Evolutionary conservation across 2,113 vertebrate species (phyloP), one percentile per base, ranked within the genome.

Genomic region (Sorex fumeus): DNA sequence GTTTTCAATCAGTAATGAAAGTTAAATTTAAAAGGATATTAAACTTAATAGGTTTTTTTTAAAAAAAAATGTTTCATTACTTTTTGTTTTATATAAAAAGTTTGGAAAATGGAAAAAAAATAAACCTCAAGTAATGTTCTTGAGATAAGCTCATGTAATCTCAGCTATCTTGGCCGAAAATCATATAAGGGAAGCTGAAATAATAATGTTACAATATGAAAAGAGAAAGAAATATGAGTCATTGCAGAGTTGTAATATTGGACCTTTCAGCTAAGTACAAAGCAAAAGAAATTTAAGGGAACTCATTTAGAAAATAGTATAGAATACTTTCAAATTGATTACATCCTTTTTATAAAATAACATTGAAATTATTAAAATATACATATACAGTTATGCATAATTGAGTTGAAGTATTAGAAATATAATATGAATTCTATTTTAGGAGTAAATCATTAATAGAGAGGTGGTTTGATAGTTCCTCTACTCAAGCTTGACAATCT

Each of bases 111-210:
- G 45, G 53, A 8, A 34, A 53, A 53, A 60, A 94, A 90, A 88
- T 62, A 25, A 91, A 93, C 18, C 4, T 62, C 72, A 40, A 60
- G 69, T 90, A 81, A 92, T 0, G 0, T 92, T 93, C 71, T 82
- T 96, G 25, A 90, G 72, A 95, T 95, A 94, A 93, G 2, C 30
- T 93, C 70, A 83, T 36, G 50, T 80, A 77, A 86, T 80, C 71
- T 89, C 66, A 90, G 45, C 28, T 85, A 83, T 92, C 62, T 76
- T 81, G 30, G 79, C 45, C 87, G 93, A 93, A 94, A 95, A 36
- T 85, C 74, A 80, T 76, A 90, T 40, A 87, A 91, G 32, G 15
- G 21, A 93, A 79, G 36, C 53, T 82, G 93, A 95, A 94, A 95
- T 91, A 94, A 91, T 93, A 91, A 85, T 76, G 45, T 3, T 78